Evolutionary conservation across 2,888 invertebrate species (phyloP).

Genomic region (Orthosia cruda): DNA sequence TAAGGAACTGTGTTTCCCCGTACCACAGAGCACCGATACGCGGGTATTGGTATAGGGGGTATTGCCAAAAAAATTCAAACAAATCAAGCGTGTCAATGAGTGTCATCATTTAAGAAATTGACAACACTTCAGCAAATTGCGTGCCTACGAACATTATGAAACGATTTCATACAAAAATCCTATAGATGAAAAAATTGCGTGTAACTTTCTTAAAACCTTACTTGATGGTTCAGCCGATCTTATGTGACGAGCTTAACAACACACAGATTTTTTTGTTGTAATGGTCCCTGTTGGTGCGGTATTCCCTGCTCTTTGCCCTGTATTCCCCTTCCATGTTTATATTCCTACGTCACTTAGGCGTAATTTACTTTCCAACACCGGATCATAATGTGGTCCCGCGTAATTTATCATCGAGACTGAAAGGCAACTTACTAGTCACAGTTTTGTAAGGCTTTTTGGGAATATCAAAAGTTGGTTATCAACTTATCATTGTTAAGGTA

Average conservation of each 20-base stretch:
- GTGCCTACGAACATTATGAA: no score
- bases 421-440: constrained; percentile 29
- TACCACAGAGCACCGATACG: neutral
- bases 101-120: no score
- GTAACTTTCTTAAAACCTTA: no score
- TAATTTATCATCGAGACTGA: constrained; percentile 60
- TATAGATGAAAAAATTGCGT: no score
- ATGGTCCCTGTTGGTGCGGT: neutral
- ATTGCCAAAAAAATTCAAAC: no score
- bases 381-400: constrained; percentile 44
- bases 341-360: constrained; percentile 42
- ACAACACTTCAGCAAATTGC: no score
- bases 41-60: neutral
- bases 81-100: no score
- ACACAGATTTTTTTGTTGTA: neutral
- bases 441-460: constrained; percentile 33
- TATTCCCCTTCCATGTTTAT: neutral
- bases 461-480: constrained; percentile 18
- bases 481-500: constrained; percentile 22
- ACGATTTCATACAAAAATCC: no score
- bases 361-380: constrained; percentile 50
- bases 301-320: neutral
- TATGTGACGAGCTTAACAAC: neutral
- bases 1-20: constrained; percentile 19
- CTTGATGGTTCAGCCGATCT: neutral